Base-by-base conservation (phyloP, 2,113 vertebrate genomes). In the Meles meles region DNA sequence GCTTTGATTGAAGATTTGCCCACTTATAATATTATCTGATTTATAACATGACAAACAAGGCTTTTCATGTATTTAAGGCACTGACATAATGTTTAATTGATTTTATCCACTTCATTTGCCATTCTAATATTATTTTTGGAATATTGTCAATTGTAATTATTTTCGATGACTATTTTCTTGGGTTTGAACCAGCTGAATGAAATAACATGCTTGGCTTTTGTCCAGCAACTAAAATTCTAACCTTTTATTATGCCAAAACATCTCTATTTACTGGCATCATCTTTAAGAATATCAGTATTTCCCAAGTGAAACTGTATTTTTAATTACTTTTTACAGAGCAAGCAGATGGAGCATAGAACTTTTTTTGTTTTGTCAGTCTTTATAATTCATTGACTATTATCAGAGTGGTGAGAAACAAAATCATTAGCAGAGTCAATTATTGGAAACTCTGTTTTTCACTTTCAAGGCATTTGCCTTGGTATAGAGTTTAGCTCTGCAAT, bases 61-160 rank as follows among this genome's bases (percentile, higher is more conserved):
- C 57, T 94, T 95, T 95, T 95, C 88, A 90, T 86, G 61, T 97
- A 77, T 96, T 87, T 81, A 47, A 72, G 85, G 83, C 39, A 71
- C 63, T 81, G n/a, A 65, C 61, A 89, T 93, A 74, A 81, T 85
- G 63, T 80, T 94, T 96, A 88, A 95, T 95, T 97, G 80, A 34
- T 96, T 90, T 65, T 93, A 85, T 86, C 67, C 59, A 82, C 81
- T 86, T 90, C 67, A 34, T 93, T 97, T 96, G 44, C 59, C 90
- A 96, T 88, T 94, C 59, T 95, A 81, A 90, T 93, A 85, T 92
- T 97, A 93, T 89, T 97, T 94, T 96, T 85, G 95, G 95, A 97
- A 89, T 95, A 69, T 47, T 91, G 49, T 97, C 88, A 86, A 44
- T 88, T 84, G 55, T 76, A 95, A 94, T 97, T 96, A 93, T 96